Evolutionary conservation across 2,113 vertebrate genomes (phyloP).

Genomic region (Ibidorhyncha struthersii): DNA sequence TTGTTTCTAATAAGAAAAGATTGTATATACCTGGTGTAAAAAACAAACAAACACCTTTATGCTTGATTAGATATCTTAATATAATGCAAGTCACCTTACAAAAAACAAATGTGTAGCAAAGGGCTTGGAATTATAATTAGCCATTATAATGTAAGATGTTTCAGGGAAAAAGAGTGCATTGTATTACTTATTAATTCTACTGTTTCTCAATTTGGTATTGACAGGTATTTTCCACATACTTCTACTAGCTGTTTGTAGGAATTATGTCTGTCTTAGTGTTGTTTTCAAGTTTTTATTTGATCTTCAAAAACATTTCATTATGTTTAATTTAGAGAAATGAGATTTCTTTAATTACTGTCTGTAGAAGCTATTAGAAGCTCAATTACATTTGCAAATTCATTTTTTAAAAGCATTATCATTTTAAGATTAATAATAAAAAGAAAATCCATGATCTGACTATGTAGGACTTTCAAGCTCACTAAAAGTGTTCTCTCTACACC

Average conservation of each 20-base stretch:
- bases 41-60: neutral
- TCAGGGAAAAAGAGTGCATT: neutral
- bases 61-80: neutral
- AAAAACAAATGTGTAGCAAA: neutral
- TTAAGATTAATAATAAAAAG: conserved; percentile 53
- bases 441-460: conserved; percentile 39
- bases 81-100: neutral
- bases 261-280: conserved; percentile 55
- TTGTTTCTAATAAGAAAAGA: neutral
- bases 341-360: conserved; percentile 79
- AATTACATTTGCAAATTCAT: conserved; percentile 75
- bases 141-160: conserved; percentile 6
- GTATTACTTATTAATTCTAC: neutral
- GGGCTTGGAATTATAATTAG: conserved; percentile 3
- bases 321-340: conserved; percentile 80
- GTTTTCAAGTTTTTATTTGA: conserved; percentile 75
- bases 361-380: conserved; percentile 77
- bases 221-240: conserved; percentile 10
- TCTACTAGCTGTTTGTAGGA: conserved; percentile 23
- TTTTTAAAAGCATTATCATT: conserved; percentile 72
- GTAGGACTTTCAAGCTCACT: neutral
- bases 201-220: conserved; percentile 24
- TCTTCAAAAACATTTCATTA: conserved; percentile 77
- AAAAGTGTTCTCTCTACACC: neutral
- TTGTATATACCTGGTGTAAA: neutral